A percentile compares a stretch with the other conserved stretches of the same genome.
phyloP scores from a whole-genome alignment of 2,113 vertebrate species.

The Myiagra hebetior region DNA sequence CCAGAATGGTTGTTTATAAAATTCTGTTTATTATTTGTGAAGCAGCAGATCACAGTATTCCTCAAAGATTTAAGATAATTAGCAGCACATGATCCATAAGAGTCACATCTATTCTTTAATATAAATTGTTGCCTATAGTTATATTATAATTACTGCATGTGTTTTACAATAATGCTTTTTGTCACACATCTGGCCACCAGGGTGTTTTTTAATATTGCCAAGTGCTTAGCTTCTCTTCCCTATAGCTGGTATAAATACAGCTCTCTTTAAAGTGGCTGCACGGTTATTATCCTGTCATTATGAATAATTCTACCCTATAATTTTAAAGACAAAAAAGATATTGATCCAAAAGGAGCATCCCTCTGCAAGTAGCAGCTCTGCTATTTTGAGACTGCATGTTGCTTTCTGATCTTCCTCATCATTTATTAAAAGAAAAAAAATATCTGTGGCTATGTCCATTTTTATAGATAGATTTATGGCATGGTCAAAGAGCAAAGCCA shows the following conservation, averaged over 20 bases:
- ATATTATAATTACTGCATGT: neutral
- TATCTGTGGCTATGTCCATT: neutral
- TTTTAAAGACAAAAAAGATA: slow-evolving; percentile 12
- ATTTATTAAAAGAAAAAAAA: neutral
- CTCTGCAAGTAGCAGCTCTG: neutral
- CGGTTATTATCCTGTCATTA: neutral
- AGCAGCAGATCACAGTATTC: neutral
- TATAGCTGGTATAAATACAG: neutral
- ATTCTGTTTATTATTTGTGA: neutral
- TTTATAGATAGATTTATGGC: neutral
- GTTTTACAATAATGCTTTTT: neutral
- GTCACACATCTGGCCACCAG: neutral
- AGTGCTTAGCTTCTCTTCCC: neutral
- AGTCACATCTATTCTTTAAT: neutral
- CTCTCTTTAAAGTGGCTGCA: neutral
- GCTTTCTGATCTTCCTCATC: neutral
- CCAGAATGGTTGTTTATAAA: neutral
- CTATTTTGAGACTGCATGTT: neutral
- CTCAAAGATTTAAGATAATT: neutral
- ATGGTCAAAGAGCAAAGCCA: neutral
- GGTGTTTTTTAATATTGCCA: neutral
- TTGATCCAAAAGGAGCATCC: neutral
- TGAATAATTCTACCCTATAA: neutral
- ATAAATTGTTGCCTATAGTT: neutral
- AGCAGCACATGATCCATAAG: neutral